Percentiles rank a stretch among this genome's conserved stretches.
Conservation (phyloP, 2,888 invertebrate genomes). For the Ethmia dodecea region DNA sequence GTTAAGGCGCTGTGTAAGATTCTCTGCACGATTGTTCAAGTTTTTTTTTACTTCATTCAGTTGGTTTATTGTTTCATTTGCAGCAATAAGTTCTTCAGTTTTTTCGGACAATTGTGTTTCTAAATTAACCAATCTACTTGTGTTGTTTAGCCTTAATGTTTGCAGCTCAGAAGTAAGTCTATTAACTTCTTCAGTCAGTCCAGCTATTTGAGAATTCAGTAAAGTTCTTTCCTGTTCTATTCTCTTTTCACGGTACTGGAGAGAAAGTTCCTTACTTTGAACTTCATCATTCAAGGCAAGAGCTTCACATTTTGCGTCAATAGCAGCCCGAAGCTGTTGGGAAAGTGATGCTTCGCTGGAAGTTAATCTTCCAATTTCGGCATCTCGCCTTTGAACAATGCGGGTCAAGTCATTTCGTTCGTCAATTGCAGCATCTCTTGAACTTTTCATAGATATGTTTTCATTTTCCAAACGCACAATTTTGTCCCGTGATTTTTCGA, state of each 20-base stretch:
- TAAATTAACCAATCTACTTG: constrained; percentile 78
- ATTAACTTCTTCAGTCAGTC: constrained; percentile 87
- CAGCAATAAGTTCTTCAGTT: constrained; percentile 86
- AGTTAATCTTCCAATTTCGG: constrained; percentile 85
- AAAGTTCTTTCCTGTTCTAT: constrained; percentile 89
- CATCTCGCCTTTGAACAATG: constrained; percentile 83
- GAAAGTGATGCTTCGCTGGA: constrained; percentile 82
- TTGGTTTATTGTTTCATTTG: constrained; percentile 82
- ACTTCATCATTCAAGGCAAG: constrained; percentile 88
- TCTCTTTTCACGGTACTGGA: constrained; percentile 89
- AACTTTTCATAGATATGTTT: constrained; percentile 80
- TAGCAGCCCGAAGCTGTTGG: constrained; percentile 85
- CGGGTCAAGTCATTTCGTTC: constrained; percentile 86
- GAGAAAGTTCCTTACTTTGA: constrained; percentile 85
- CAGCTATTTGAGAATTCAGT: constrained; percentile 86
- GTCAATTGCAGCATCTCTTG: constrained; percentile 83
- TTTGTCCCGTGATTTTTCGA: constrained; percentile 80
- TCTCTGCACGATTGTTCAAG: constrained; percentile 82
- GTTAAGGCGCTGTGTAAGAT: constrained; percentile 82
- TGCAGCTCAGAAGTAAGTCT: constrained; percentile 88
- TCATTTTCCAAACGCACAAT: constrained; percentile 82
- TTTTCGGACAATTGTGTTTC: constrained; percentile 88
- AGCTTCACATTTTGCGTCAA: constrained; percentile 90
- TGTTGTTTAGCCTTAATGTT: constrained; percentile 84
- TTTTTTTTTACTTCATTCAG: constrained; percentile 84